Conservation (phyloP, 1,140 invertebrate species). For the Glossosoma conforme region DNA sequence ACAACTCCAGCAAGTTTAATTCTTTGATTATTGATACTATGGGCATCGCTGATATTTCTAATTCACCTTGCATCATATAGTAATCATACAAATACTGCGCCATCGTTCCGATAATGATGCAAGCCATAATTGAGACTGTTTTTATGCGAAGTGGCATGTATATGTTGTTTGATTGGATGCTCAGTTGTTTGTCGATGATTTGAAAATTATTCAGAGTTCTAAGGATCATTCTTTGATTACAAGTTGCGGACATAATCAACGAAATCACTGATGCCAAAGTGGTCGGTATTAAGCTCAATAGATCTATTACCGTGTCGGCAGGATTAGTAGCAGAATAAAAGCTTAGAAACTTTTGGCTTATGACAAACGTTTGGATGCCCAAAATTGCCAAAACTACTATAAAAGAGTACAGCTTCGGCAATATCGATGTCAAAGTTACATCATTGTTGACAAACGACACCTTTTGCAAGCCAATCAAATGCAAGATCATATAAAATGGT, state of each 20-base stretch:
- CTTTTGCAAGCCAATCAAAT: conserved; percentile 23
- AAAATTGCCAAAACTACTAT: conserved; percentile 13
- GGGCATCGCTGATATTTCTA: neutral
- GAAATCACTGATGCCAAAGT: conserved; percentile 15
- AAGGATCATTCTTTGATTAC: conserved; percentile 24
- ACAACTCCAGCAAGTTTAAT: conserved; percentile 17
- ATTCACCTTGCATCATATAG: neutral
- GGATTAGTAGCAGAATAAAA: conserved; percentile 7
- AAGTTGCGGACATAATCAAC: conserved; percentile 21
- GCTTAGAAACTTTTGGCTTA: conserved; percentile 3
- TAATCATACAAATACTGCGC: conserved; percentile 3
- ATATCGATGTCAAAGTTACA: neutral
- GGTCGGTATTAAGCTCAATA: conserved; percentile 18
- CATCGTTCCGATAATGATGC: neutral
- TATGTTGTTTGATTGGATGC: conserved; percentile 11
- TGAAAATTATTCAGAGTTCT: conserved; percentile 26
- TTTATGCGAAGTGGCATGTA: conserved; percentile 22
- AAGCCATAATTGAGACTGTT: conserved; percentile 3
- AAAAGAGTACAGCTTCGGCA: conserved; percentile 15
- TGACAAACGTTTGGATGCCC: conserved; percentile 2
- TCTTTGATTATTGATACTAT: conserved; percentile 22
- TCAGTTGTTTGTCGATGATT: conserved; percentile 23
- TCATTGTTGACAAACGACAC: conserved; percentile 15
- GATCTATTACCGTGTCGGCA: conserved; percentile 12
- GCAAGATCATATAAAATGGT: conserved; percentile 19